Percentiles rank a stretch among this genome's conserved stretches.
Conservation (phyloP, 2,113 vertebrate species). For the Tympanuchus pallidicinctus region DNA sequence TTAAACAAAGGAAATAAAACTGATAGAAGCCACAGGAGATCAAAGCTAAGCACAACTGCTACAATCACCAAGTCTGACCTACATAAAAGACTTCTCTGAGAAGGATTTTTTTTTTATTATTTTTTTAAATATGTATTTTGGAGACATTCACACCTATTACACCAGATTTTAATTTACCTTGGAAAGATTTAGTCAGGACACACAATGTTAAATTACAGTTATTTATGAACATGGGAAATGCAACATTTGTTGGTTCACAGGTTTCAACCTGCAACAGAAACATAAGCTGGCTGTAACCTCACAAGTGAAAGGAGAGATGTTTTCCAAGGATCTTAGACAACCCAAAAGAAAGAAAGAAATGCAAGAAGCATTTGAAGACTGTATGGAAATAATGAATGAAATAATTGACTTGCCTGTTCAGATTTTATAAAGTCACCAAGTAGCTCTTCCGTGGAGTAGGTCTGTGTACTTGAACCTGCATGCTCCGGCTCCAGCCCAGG, state of each 20-base stretch:
- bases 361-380: not conserved
- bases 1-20: not conserved
- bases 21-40: not conserved
- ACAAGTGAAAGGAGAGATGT: not conserved
- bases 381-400: constrained; percentile 12
- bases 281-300: not conserved
- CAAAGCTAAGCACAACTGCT: not conserved
- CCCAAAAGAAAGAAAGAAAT: constrained; percentile 5
- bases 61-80: not conserved
- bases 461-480: constrained; percentile 69
- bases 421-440: constrained; percentile 71
- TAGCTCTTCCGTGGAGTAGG: constrained; percentile 69
- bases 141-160: not conserved
- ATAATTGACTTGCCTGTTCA: constrained; percentile 71
- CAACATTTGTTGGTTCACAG: not conserved
- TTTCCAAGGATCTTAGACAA: not conserved
- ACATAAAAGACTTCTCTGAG: not conserved
- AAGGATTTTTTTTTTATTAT: not conserved
- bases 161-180: not conserved
- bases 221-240: not conserved
- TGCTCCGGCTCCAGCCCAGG: constrained; percentile 64
- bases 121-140: not conserved
- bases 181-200: not conserved
- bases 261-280: not conserved
- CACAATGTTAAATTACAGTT: not conserved